Evolutionary conservation across 1,140 invertebrate genomes (phyloP).

Genomic region (Popillia japonica): DNA sequence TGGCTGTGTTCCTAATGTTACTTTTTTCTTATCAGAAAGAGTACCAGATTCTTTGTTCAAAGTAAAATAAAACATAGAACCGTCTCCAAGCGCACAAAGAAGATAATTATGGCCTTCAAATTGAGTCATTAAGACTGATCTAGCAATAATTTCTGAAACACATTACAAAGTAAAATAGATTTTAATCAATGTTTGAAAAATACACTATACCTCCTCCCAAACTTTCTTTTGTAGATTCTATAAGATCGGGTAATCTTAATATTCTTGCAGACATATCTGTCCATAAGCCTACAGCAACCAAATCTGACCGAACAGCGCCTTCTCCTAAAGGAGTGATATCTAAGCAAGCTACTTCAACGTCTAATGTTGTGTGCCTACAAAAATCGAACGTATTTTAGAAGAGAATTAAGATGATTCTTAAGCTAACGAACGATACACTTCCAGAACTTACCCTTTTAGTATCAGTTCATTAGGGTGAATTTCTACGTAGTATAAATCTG

Average conservation of each 20-base stretch:
- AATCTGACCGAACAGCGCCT: slow-evolving; percentile 68
- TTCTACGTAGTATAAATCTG: slow-evolving; percentile 88
- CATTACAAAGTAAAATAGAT: neutral
- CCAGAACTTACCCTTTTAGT: slow-evolving; percentile 65
- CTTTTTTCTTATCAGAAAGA: slow-evolving; percentile 86
- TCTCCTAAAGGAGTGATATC: slow-evolving; percentile 88
- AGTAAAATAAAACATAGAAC: slow-evolving; percentile 96
- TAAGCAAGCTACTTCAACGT: slow-evolving; percentile 95
- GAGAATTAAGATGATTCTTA: slow-evolving; percentile 11
- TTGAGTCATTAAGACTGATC: slow-evolving; percentile 92
- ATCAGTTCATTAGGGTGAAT: slow-evolving; percentile 74
- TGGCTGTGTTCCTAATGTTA: slow-evolving; percentile 96
- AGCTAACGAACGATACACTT: neutral
- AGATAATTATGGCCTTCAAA: slow-evolving; percentile 94
- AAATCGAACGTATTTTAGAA: slow-evolving; percentile 42
- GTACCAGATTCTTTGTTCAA: slow-evolving; percentile 77
- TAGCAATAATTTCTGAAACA: slow-evolving; percentile 88
- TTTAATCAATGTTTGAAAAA: slow-evolving; percentile 18
- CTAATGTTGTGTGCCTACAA: slow-evolving; percentile 75
- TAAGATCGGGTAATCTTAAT: slow-evolving; percentile 79
- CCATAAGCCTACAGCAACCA: slow-evolving; percentile 96
- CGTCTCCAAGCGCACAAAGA: slow-evolving; percentile 94
- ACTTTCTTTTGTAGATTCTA: slow-evolving; percentile 84
- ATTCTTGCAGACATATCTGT: slow-evolving; percentile 94
- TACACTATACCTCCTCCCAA: slow-evolving; percentile 82